A percentile compares a stretch with the other conserved stretches of the same genome.
Conservation (phyloP, 1,140 invertebrate genomes). For the Nylanderia fulva region DNA sequence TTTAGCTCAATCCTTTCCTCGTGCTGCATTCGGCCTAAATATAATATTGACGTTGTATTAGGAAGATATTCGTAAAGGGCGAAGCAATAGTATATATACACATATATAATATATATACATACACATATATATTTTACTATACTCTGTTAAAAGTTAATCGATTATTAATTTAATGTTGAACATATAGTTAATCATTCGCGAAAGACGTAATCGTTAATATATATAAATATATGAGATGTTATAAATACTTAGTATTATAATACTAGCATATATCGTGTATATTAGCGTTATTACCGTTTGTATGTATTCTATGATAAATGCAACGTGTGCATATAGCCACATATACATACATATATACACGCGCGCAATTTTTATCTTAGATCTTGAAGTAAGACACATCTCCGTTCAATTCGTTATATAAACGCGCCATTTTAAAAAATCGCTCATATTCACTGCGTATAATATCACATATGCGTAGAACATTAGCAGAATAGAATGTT, state of each 20-base stretch:
- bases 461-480: not conserved
- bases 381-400: not conserved
- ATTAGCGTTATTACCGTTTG: slow-evolving; percentile 70
- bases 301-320: slow-evolving; percentile 59
- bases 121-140: slow-evolving; percentile 74
- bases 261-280: slow-evolving; percentile 40
- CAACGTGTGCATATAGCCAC: slow-evolving; percentile 8
- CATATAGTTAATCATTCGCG: slow-evolving; percentile 57
- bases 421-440: not conserved
- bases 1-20: slow-evolving; percentile 39
- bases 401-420: not conserved
- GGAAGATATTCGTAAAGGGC: slow-evolving; percentile 29
- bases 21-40: slow-evolving; percentile 70
- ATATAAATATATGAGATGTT: slow-evolving; percentile 46
- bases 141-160: slow-evolving; percentile 55
- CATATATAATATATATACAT: slow-evolving; percentile 56
- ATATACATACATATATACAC: not conserved
- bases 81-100: slow-evolving; percentile 76
- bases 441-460: not conserved
- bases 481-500: slow-evolving; percentile 16
- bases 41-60: slow-evolving; percentile 58
- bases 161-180: slow-evolving; percentile 39
- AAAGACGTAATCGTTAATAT: slow-evolving; percentile 59
- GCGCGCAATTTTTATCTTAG: slow-evolving; percentile 42
- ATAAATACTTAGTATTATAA: slow-evolving; percentile 39